Percentiles rank a stretch among this genome's conserved stretches.
phyloP scores from a whole-genome alignment of 2,113 vertebrate species.

The Thalassoma bifasciatum region DNA sequence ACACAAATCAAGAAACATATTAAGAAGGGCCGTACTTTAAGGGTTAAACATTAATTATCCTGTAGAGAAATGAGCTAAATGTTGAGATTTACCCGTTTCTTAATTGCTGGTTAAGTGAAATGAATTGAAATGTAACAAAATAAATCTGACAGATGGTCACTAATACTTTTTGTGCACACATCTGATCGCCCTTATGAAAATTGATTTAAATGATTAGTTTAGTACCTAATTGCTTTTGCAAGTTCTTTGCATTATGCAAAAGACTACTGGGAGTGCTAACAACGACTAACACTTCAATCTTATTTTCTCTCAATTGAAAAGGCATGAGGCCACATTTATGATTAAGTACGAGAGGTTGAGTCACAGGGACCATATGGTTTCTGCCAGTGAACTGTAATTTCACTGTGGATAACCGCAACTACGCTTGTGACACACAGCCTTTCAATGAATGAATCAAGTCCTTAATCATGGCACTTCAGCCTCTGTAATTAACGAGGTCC shows the following conservation, averaged over 20 bases:
- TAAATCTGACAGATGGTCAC: background rate
- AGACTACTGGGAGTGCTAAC: constrained; percentile 10
- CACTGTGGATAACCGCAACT: constrained; percentile 36
- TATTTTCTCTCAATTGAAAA: constrained; percentile 28
- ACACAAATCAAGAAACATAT: background rate
- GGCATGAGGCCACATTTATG: constrained; percentile 19
- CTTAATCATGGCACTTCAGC: constrained; percentile 23
- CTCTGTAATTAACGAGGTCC: constrained; percentile 44
- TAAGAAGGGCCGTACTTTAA: background rate
- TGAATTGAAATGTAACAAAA: background rate
- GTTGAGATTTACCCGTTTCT: background rate
- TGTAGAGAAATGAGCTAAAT: background rate
- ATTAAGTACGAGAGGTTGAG: constrained; percentile 41
- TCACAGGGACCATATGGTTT: constrained; percentile 40
- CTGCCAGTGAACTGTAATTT: constrained; percentile 47
- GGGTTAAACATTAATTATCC: background rate
- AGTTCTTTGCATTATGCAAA: constrained; percentile 9
- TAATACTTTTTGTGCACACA: background rate
- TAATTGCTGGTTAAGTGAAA: background rate
- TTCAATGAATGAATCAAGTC: constrained; percentile 49
- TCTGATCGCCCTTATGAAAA: background rate
- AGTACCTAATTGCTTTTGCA: constrained; percentile 19
- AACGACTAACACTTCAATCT: constrained; percentile 14
- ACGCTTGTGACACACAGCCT: constrained; percentile 20
- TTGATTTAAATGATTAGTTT: constrained; percentile 29